These are phyloP conservation scores for Cisticola juncidis DNA, from an alignment of 2,113 vertebrate genomes.

Conservation along the genomic window DNA sequence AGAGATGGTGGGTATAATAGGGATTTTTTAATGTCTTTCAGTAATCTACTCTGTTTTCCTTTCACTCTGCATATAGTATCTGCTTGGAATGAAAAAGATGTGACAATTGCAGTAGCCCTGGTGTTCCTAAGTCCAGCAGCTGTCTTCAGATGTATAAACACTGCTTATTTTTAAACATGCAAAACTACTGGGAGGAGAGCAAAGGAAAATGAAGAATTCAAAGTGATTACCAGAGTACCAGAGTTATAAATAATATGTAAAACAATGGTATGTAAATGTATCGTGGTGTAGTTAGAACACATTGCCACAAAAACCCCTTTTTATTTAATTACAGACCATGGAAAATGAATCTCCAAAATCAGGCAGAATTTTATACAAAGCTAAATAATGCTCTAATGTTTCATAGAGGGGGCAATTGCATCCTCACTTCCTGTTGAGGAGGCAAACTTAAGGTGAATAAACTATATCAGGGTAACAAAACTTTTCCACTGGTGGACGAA, in stretches of 20 bases:
- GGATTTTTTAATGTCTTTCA: background rate
- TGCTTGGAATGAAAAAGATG: constrained; percentile 26
- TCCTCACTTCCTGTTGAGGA: background rate
- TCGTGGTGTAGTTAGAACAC: background rate
- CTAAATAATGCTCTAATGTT: background rate
- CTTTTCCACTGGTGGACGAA: background rate
- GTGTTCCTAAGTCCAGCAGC: background rate
- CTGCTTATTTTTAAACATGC: constrained; percentile 37
- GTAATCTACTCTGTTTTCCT: background rate
- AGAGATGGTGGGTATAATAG: background rate
- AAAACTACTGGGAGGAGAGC: constrained; percentile 14
- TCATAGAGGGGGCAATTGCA: background rate
- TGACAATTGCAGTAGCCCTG: background rate
- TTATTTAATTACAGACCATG: constrained; percentile 2
- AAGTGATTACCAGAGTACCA: background rate
- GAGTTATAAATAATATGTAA: background rate
- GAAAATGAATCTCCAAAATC: background rate
- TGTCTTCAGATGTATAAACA: background rate
- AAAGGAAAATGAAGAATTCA: constrained; percentile 18
- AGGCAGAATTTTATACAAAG: constrained; percentile 11
- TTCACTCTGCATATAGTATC: background rate
- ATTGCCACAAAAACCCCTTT: background rate
- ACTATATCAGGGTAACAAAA: background rate
- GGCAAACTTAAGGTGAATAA: background rate
- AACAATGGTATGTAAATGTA: constrained; percentile 1